phyloP scores from a whole-genome alignment of 1,140 invertebrate genomes.

The Manduca sexta region DNA sequence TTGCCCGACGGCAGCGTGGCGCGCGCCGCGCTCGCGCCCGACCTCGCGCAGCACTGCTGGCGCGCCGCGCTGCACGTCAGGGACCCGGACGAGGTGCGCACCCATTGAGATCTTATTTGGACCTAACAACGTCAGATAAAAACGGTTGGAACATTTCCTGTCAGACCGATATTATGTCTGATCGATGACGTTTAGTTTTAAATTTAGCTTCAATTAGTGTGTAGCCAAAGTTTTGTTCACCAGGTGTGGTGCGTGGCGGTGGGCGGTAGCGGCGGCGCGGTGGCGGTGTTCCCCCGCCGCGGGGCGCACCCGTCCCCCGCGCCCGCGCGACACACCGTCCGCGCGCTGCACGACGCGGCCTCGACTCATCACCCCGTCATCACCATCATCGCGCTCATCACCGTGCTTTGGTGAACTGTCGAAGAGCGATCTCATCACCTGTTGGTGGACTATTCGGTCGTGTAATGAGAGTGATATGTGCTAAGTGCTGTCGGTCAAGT shows the following conservation, averaged over 20 bases:
- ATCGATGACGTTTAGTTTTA: no score
- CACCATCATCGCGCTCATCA: background rate
- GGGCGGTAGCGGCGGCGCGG: slow-evolving; percentile 29
- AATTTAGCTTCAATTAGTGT: no score
- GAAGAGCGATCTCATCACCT: no score
- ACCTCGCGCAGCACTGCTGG: slow-evolving; percentile 49
- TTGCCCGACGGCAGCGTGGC: slow-evolving; percentile 22
- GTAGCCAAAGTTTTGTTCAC: no score
- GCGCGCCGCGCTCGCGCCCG: slow-evolving; percentile 34
- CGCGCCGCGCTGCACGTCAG: slow-evolving; percentile 36
- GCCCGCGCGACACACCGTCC: slow-evolving; percentile 39
- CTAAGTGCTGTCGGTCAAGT: background rate
- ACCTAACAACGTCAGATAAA: no score
- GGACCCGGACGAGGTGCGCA: slow-evolving; percentile 36
- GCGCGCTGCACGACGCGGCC: slow-evolving; percentile 30
- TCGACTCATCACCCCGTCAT: background rate
- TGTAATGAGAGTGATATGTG: background rate
- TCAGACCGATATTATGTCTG: no score
- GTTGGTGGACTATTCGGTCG: background rate
- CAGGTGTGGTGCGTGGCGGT: slow-evolving; percentile 49
- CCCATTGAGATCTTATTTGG: no score
- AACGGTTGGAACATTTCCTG: no score
- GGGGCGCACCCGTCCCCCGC: slow-evolving; percentile 33
- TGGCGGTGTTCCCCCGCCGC: slow-evolving; percentile 48
- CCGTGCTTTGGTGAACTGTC: background rate